Evolutionary conservation across 2,797 vertebrate species (phyloP), one percentile per base, ranked within the genome.

Genomic region (Myotis daubentonii): DNA sequence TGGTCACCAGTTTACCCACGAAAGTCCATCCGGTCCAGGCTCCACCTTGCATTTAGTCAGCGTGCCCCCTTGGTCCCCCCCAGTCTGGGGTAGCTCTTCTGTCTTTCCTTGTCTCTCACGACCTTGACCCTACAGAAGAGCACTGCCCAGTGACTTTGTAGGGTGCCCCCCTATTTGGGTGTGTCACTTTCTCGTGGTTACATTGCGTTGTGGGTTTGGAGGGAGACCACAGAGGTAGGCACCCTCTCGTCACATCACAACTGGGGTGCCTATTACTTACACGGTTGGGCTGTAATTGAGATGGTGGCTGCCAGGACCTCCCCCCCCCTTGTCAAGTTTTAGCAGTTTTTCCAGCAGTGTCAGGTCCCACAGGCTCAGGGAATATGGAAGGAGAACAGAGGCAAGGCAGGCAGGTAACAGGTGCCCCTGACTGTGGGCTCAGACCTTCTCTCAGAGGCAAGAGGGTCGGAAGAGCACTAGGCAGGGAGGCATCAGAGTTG

Each of bases 271-370:
- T 30, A 36, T 15, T 33, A 41, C 53, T 49, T 11, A 12, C 1
- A 8, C 0, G 57, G 25, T 30, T 38, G 25, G 28, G 28, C 20
- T 1, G 7, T 5, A 25, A 38, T 22, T 0, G 17, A 51, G 36
- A 30, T 25, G 25, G 10, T 5, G 0, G 79, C 62, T 30, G 3
- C 57, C n/a, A 13, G 41, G 62, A 30, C 12, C 15, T 16, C 53
- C 41, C 19, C 33, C 23, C 13, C 5, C 28, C 57, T n/a, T 81
- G 10, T n/a, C 70, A 36, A 6, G 33, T 44, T 13, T 4, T 57
- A 68, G 30, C 70, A 10, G 38, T 25, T 36, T 53, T 70, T 5
- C 13, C 17, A 25, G 49, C 30, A 22, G n/a, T 0, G 22, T 16
- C 55, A 57, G 74, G 0, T 13, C 72, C 57, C 81, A 16, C 10